These are phyloP conservation scores for Passer domesticus DNA, from an alignment of 2,113 vertebrate species.

Conservation along the genomic window DNA sequence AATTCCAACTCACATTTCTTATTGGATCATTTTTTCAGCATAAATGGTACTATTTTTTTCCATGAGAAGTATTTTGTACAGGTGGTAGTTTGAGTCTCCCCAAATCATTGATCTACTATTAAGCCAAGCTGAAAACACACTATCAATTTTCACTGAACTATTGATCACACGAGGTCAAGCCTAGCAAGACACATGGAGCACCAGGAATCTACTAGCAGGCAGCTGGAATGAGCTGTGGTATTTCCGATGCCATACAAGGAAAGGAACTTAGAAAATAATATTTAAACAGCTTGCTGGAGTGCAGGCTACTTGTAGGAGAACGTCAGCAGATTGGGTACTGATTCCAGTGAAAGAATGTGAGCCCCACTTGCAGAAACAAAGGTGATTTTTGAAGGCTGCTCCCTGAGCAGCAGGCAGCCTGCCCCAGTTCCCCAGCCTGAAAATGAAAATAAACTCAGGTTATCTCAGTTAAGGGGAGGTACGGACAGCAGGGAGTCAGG, in stretches of 20 bases:
- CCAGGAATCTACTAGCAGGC: background rate
- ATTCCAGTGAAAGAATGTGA: background rate
- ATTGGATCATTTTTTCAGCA: background rate
- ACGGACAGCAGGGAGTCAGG: accelerated
- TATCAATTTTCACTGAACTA: background rate
- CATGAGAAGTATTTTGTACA: background rate
- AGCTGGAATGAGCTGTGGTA: background rate
- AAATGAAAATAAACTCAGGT: background rate
- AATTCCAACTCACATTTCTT: background rate
- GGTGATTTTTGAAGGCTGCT: background rate
- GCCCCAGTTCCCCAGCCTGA: background rate
- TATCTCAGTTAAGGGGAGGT: background rate
- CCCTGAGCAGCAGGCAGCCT: background rate
- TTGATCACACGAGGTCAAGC: background rate
- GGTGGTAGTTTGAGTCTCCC: background rate
- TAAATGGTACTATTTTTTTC: background rate
- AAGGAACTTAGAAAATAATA: constrained; percentile 16
- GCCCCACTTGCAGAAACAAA: background rate
- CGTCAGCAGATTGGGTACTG: background rate
- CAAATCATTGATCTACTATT: background rate
- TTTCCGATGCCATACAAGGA: background rate
- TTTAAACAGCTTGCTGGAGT: background rate
- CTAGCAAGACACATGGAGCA: background rate
- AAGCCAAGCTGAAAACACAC: background rate
- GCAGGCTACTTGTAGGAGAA: background rate